Evolutionary conservation across 2,888 invertebrate species (phyloP).

Genomic region (Linyphia triangularis): DNA sequence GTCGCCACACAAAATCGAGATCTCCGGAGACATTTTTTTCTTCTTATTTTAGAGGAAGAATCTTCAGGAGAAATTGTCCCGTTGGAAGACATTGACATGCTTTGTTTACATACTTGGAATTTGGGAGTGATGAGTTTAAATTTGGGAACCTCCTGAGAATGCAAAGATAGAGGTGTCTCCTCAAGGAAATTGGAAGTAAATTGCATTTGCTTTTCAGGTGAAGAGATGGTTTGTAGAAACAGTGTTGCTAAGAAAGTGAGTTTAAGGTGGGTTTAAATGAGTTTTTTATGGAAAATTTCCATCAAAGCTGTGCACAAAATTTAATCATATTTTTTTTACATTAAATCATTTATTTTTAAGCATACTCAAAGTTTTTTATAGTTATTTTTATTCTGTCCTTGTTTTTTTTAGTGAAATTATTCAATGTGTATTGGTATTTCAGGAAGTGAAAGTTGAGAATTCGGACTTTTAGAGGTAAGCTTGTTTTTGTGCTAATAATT

Average conservation of each 20-base stretch:
- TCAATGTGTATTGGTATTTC: no score
- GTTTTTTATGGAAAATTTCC: no score
- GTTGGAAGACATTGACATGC: slow-evolving; percentile 10
- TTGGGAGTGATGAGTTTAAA: background rate
- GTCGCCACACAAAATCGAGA: slow-evolving; percentile 11
- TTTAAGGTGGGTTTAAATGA: background rate
- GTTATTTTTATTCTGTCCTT: no score
- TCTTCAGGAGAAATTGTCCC: background rate
- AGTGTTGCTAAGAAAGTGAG: background rate
- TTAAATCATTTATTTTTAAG: no score
- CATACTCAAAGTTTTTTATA: no score
- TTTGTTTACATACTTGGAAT: background rate
- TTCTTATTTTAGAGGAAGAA: background rate
- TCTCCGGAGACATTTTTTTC: background rate
- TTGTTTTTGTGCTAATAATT: no score
- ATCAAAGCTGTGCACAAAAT: no score
- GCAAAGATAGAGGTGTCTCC: background rate
- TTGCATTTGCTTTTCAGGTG: background rate
- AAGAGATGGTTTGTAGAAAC: background rate
- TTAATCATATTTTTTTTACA: no score
- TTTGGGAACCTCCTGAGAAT: background rate
- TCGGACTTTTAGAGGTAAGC: no score
- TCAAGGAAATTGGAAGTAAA: background rate
- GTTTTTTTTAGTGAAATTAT: no score
- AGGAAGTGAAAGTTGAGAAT: no score